Percentiles rank a stretch among this genome's conserved stretches.
Evolutionary conservation across 2,113 vertebrate genomes (phyloP).

Genomic region (Pipra filicauda): DNA sequence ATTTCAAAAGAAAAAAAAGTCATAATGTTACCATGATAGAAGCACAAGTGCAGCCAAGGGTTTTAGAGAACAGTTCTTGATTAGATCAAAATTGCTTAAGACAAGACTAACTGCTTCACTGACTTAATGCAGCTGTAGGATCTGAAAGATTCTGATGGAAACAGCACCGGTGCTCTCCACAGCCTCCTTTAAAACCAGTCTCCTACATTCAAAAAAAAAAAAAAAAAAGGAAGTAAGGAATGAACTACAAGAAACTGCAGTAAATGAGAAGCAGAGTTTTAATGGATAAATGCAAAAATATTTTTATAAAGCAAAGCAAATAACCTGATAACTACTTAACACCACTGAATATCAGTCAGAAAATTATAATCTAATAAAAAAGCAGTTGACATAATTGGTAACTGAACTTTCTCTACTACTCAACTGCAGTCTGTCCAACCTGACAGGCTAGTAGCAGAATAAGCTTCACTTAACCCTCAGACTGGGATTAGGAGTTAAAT

Average conservation of each 20-base stretch:
- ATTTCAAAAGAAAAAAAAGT: slow-evolving; percentile 24
- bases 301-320: slow-evolving; percentile 22
- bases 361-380: slow-evolving; percentile 42
- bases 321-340: slow-evolving; percentile 14
- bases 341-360: not conserved
- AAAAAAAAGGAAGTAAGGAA: not conserved
- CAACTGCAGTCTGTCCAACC: not conserved
- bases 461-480: not conserved
- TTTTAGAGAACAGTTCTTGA: slow-evolving; percentile 36
- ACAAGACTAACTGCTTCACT: slow-evolving; percentile 46
- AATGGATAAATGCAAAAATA: slow-evolving; percentile 3
- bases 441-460: not conserved
- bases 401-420: not conserved
- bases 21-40: slow-evolving; percentile 18
- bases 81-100: slow-evolving; percentile 49
- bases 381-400: not conserved
- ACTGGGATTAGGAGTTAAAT: not conserved
- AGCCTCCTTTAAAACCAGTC: not conserved
- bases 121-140: slow-evolving; percentile 22
- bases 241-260: not conserved
- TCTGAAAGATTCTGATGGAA: slow-evolving; percentile 29
- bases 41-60: slow-evolving; percentile 24
- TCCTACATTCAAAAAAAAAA: not conserved
- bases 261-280: slow-evolving; percentile 13
- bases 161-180: not conserved